Conservation (phyloP, 2,797 vertebrate species). For the Lindbergichthys nudifrons region DNA sequence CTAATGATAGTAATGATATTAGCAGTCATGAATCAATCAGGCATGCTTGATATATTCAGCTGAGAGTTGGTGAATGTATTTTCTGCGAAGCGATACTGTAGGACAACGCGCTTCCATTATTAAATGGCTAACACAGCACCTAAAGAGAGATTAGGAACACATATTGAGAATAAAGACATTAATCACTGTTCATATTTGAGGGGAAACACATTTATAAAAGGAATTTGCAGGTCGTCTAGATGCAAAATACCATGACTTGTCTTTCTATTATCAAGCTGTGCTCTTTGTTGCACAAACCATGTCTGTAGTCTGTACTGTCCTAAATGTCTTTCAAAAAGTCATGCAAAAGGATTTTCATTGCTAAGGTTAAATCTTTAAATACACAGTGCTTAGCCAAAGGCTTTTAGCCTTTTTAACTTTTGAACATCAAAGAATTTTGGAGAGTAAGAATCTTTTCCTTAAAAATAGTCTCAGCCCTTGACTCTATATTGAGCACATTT, state of each 20-base stretch:
- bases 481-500: slow-evolving; percentile 63
- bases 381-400: slow-evolving; percentile 49
- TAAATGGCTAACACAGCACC: slow-evolving; percentile 31
- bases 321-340: not conserved
- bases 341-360: slow-evolving; percentile 21
- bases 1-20: slow-evolving; percentile 61
- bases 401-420: slow-evolving; percentile 72
- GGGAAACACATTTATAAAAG: slow-evolving; percentile 35
- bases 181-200: slow-evolving; percentile 32
- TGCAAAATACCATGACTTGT: slow-evolving; percentile 5
- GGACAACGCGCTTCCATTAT: slow-evolving; percentile 57
- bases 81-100: slow-evolving; percentile 27
- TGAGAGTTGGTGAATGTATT: slow-evolving; percentile 42
- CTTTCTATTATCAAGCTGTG: slow-evolving; percentile 7
- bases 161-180: slow-evolving; percentile 43
- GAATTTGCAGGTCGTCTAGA: slow-evolving; percentile 13
- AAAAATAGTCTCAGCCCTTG: slow-evolving; percentile 69
- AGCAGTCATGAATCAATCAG: slow-evolving; percentile 69
- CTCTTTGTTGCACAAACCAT: slow-evolving; percentile 25
- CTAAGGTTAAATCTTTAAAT: slow-evolving; percentile 54
- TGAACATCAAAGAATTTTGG: slow-evolving; percentile 63
- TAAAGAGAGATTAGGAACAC: slow-evolving; percentile 50
- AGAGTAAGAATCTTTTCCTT: slow-evolving; percentile 53
- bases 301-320: not conserved
- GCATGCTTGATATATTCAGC: slow-evolving; percentile 59